Base-by-base conservation (phyloP, 2,888 invertebrate genomes). In the Amiota minor region DNA sequence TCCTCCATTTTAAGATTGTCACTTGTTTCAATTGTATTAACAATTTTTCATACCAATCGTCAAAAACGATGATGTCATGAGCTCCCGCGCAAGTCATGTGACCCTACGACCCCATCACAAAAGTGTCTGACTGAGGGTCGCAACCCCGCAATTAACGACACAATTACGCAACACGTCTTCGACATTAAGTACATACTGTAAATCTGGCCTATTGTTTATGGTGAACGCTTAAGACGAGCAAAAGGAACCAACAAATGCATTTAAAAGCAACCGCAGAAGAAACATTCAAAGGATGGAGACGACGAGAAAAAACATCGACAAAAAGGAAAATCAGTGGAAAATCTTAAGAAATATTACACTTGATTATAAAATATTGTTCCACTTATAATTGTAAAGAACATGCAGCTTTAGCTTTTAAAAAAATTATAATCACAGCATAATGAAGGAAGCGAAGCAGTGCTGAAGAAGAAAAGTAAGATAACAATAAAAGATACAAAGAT, bases 381-480 rank as follows among this genome's bases (percentile, higher is more conserved):
- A 23, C 67, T 68, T 79, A 82, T 82, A 81, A 83, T 84, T 86
- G 83, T 85, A 84, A 85, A 77, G 82, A 84, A 87, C 84, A 79
- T 86, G 87, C 85, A 84, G 85, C 83, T 86, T 86, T 86, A 81
- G 84, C 84, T 84, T 84, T 84, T 84, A 86, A 85, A 79, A 77
- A 84, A 86, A 86, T 86, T 86, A 77, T 84, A 84, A 84, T 85
- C 86, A 85, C 83, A 84, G 79, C 67, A 18, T 67, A 50, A 14
- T 67, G 67, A 35, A 72, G 16, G 10, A 55, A 68, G 67, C 67
- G 35, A 68, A 70, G 71, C 76, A 76, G 62, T 72, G 73, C 73
- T 65, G 74, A 56, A 65, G 72, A 55, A 59, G 18, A 69, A 64
- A 65, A 49, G 47, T 73, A 45, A 50, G 46, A 64, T 45, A 50